Base-by-base conservation (phyloP, 2,797 vertebrate genomes). In the Halcyon chelicuti region DNA sequence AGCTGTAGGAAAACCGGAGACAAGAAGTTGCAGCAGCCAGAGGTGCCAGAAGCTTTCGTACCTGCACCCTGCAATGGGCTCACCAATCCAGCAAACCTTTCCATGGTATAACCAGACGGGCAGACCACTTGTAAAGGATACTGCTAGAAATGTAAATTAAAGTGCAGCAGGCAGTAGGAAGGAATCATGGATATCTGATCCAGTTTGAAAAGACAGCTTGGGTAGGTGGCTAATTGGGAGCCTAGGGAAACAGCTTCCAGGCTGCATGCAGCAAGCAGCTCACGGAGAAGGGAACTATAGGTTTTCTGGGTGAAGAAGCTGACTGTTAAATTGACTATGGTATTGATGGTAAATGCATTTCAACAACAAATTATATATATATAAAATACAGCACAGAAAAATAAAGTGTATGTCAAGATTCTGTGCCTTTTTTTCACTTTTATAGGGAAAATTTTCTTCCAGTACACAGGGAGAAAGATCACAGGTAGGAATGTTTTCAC, bases 171-270 rank as follows among this genome's bases (percentile, higher is more conserved):
- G 70, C 71, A 87, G 90, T 40, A 86, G 61, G 44, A 20, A 72
- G 61, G 65, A 74, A 68, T 57, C 15, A 29, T 5, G 70, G 92
- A 37, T 78, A 37, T 70, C 58, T 70, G 58, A 88, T 86, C 51
- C 0, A 0, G 35, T 84, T 92, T 84, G 79, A 77, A 88, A 70
- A 78, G 73, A 33, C 46, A 91, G 93, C 55, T 79, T 52, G 67
- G 70, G 46, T 8, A 86, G 76, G 90, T 28, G 6, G 58, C 70
- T 96, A 94, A 93, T 91, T 95, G 86, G 84, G 88, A 94, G 63
- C 60, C 63, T n/a, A 39, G 91, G 94, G 87, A 95, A 94, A 95
- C 25, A 42, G 72, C 46, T 81, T 90, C 58, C 35, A 3, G 46
- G 72, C 33, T 77, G 52, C 49, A 61, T 0, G 0, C 55, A 70